phyloP scores from a whole-genome alignment of 2,888 invertebrate genomes.

The Lepeophtheirus nordmannii region DNA sequence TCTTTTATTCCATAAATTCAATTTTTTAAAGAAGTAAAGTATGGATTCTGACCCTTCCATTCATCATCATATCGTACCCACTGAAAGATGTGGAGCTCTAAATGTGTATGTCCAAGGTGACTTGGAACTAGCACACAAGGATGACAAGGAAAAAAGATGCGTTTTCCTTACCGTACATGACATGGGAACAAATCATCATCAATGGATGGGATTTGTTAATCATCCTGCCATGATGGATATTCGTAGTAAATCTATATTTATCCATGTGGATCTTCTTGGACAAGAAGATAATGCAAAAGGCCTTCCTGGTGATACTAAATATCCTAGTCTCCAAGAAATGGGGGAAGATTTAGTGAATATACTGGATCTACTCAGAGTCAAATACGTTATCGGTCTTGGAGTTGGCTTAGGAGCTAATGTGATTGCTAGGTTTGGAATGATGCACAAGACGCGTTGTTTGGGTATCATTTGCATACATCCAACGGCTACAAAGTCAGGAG shows the following conservation, averaged over 20 bases:
- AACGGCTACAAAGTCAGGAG: slow-evolving; percentile 68
- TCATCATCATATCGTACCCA: slow-evolving; percentile 58
- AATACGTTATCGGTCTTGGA: slow-evolving; percentile 65
- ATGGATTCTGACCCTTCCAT: slow-evolving; percentile 29
- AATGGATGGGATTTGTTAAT: slow-evolving; percentile 64
- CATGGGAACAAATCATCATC: slow-evolving; percentile 47
- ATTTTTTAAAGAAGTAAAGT: neutral
- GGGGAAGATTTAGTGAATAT: slow-evolving; percentile 67
- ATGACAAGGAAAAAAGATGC: slow-evolving; percentile 57
- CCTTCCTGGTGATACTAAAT: slow-evolving; percentile 56
- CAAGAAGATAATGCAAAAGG: slow-evolving; percentile 67
- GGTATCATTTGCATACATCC: slow-evolving; percentile 72
- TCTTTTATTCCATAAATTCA: too few relatives aligned
- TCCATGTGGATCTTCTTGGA: slow-evolving; percentile 70
- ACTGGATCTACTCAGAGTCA: slow-evolving; percentile 62
- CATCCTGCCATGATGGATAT: slow-evolving; percentile 68
- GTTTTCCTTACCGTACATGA: slow-evolving; percentile 77
- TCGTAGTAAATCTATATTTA: slow-evolving; percentile 65
- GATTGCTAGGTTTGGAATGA: slow-evolving; percentile 63
- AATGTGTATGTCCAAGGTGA: slow-evolving; percentile 55
- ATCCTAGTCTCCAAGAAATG: slow-evolving; percentile 62
- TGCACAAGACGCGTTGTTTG: slow-evolving; percentile 57
- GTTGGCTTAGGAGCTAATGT: slow-evolving; percentile 80
- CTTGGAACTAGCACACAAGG: slow-evolving; percentile 12
- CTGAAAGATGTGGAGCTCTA: slow-evolving; percentile 55